Base-by-base conservation (phyloP, 1,140 invertebrate species). In the Acromyrmex echinatior region DNA sequence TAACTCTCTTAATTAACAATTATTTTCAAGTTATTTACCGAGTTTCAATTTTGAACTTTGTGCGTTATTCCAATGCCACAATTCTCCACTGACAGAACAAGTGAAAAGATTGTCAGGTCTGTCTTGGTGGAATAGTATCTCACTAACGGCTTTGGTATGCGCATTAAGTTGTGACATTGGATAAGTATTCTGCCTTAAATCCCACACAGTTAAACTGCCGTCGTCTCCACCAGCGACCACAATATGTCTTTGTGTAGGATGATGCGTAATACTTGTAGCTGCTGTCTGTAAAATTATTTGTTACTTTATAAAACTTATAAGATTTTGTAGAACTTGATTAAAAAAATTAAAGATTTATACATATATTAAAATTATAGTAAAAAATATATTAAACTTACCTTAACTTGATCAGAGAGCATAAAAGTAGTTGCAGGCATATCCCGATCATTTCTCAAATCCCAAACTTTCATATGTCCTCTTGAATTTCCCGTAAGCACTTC, bases 181-280 rank as follows among this genome's bases (percentile, higher is more conserved):
- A 92, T 97, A 98, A 4, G 97, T 97, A 49, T 98, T 97, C 87
- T 98, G 97, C 45, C 98, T 95, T 82, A 99, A 95, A 95, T 99
- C 98, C 98, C 98, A 99, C 2, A 98, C 97, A n/a, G 98, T 98
- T 28, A 98, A 95, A 31, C 97, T 97, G 81, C 97, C 97, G 91
- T 98, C 98, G 90, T 98, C 98, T 91, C 97, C 97, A 62, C 98
- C 98, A 35, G 98, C 97, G 1, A 98, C 96, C 0, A 98, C 96
- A 45, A 98, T 97, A 91, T 99, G 98, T 10, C 97, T 96, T 93
- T 99, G 98, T 65, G 97, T 98, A 10, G 98, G 98, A 96, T 99
- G 98, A 84, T 97, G 97, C 0, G 97, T 96, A 35, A 99, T 95
- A 93, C 97, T 97, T 0, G 97, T 97, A 3, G 98, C 97, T 84